Conservation (phyloP, 2,888 invertebrate species). For the Tipula helvola region DNA sequence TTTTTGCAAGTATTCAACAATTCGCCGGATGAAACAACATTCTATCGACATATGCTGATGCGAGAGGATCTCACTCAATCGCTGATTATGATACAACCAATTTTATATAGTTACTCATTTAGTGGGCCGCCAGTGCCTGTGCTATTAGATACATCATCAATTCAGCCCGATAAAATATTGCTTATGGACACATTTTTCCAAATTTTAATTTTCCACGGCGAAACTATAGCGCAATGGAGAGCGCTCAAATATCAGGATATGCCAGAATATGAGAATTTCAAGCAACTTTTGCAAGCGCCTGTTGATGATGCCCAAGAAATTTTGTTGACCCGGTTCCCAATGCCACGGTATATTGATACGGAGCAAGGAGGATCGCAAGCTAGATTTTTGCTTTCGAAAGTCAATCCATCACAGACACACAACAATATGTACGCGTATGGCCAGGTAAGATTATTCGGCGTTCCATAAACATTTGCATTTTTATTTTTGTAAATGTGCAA, state of each 20-base stretch:
- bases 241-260: slow-evolving; percentile 91
- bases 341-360: slow-evolving; percentile 97
- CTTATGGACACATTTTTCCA: slow-evolving; percentile 99
- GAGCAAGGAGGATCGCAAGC: slow-evolving; percentile 99
- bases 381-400: slow-evolving; percentile 94
- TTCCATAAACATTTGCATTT: background rate
- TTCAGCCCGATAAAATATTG: slow-evolving; percentile 92
- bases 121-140: slow-evolving; percentile 97
- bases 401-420: slow-evolving; percentile 99
- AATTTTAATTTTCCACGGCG: slow-evolving; percentile 97
- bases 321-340: slow-evolving; percentile 89
- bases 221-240: slow-evolving; percentile 97
- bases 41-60: slow-evolving; percentile 96
- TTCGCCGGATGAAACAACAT: slow-evolving; percentile 98
- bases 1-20: slow-evolving; percentile 99
- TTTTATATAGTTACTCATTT: slow-evolving; percentile 96
- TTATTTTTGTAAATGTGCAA: background rate
- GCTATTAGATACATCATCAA: slow-evolving; percentile 90
- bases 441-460: slow-evolving; percentile 38
- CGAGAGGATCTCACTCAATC: slow-evolving; percentile 95
- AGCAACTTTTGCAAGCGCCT: slow-evolving; percentile 89
- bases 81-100: slow-evolving; percentile 98
- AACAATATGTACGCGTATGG: slow-evolving; percentile 97
- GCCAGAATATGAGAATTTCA: slow-evolving; percentile 96
- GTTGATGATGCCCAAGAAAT: slow-evolving; percentile 97